A percentile compares a stretch with the other conserved stretches of the same genome.
phyloP scores from a whole-genome alignment of 2,113 vertebrate genomes.

The Motacilla alba region DNA sequence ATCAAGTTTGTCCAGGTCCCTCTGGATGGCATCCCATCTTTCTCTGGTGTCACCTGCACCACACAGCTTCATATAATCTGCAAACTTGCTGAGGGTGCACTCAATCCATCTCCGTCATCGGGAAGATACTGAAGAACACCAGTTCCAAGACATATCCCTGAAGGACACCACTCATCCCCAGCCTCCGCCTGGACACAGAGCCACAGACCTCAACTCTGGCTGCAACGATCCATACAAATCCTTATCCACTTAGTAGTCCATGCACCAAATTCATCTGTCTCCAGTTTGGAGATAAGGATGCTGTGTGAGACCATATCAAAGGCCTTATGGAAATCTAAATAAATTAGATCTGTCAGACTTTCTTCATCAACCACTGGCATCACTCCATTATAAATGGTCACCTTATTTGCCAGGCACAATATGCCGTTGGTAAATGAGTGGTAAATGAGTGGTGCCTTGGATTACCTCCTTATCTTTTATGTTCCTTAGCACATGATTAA shows the following conservation, averaged over 20 bases:
- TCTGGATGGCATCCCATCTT: neutral
- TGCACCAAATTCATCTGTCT: neutral
- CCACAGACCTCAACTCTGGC: neutral
- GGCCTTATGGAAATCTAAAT: neutral
- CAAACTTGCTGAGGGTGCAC: neutral
- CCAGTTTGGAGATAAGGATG: neutral
- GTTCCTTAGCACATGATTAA: neutral
- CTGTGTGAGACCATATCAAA: neutral
- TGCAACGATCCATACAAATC: neutral
- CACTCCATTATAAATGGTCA: neutral
- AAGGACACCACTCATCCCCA: neutral
- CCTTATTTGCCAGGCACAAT: neutral
- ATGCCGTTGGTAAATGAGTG: neutral
- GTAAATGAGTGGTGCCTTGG: no score
- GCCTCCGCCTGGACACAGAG: neutral
- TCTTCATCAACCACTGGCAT: neutral
- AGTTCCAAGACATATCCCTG: neutral
- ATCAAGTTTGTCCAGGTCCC: neutral
- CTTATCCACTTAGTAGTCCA: neutral
- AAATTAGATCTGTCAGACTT: neutral
- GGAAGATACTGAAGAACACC: neutral
- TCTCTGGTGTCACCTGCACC: neutral
- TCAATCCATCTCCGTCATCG: fast-evolving
- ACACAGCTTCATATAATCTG: neutral
- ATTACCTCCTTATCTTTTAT: neutral